Base-by-base conservation (phyloP, 2,113 vertebrate species). In the Apaloderma vittatum region DNA sequence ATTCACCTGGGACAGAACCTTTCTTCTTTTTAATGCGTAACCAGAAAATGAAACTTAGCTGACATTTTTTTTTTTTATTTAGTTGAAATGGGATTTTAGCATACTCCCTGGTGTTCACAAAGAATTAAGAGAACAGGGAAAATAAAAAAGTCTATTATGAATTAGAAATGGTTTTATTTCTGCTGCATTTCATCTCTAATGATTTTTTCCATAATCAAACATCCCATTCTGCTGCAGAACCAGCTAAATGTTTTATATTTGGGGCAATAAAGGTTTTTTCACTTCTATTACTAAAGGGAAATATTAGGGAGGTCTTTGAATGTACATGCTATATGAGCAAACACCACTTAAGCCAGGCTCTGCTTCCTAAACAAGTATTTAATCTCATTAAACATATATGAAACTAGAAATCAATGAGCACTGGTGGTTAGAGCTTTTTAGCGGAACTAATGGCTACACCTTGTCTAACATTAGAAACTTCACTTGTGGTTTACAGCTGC, bases 331-430 rank as follows among this genome's bases (percentile, higher is more conserved):
- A 40, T 97, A 97, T 96, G 94, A 98, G 98, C 98, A 98, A 98
- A 98, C 97, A 97, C 97, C 98, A 99, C 98, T 99, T 98, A 99
- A 99, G 99, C 97, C 95, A 97, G 98, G 95, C 98, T 98, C 97
- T 99, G 98, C 98, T 99, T 99, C 98, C 99, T 99, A 99, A 99
- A 99, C 99, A 99, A 99, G 99, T 99, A 99, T 99, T 99, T 99
- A 99, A 99, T 99, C 98, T 99, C 99, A 99, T 99, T 99, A 99
- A 99, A 99, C 98, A 99, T 99, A 99, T 99, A 99, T 99, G 99
- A 99, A 99, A 98, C 98, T 98, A 98, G 97, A 98, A 99, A 99
- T 99, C 99, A 99, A 99, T 99, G 98, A 96, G 93, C 98, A 95
- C 98, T 97, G 94, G 98, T 98, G 98, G 98, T 99, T 99, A 98